Evolutionary conservation across 2,888 invertebrate genomes (phyloP), one percentile per base, ranked within the genome.

Genomic region (Limnephilus lunatus): DNA sequence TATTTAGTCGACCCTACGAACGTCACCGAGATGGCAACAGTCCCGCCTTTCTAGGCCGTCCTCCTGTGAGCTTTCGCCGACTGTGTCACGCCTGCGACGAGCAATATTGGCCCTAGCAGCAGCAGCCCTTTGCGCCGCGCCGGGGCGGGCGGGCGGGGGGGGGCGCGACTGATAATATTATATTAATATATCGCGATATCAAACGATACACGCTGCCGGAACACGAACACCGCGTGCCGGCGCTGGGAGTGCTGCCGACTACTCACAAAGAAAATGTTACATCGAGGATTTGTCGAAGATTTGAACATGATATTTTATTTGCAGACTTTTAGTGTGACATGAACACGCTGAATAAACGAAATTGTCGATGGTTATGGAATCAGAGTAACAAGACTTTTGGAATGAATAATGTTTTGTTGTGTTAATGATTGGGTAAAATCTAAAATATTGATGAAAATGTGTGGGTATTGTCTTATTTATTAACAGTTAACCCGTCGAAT

Each of bases 51-150:
- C 88, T 7, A 14, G 0, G n/a, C 3, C 81, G 3, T 32, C 15
- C 82, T 82, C 30, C 82, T 2, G 82, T 32, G 30, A 31, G 87
- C 87, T 85, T 87, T 91, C 44, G 86, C 90, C 86, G 92, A 83
- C 92, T 91, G 91, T 91, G 93, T 93, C 93, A 93, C 93, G 92
- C 92, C 92, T 93, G 91, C 92, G 91, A 92, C 91, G 81, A 92
- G 91, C 93, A 93, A 92, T 93, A 93, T 93, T 93, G 92, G 87
- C 90, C 92, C 87, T 92, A 88, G 85, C 92, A 90, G 32, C 90
- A 88, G 85, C 92, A 90, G 32, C 90, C 92, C 92, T 86, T 44
- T 86, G 44, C 53, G 85, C 68, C 90, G 44, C 53, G 85, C 68
- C 32, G 44, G 32, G 81, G 30, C 12, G 14, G 89, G 25, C 85